Base-by-base conservation (phyloP, 1,140 invertebrate species). In the Druon quercuslanigerum region DNA sequence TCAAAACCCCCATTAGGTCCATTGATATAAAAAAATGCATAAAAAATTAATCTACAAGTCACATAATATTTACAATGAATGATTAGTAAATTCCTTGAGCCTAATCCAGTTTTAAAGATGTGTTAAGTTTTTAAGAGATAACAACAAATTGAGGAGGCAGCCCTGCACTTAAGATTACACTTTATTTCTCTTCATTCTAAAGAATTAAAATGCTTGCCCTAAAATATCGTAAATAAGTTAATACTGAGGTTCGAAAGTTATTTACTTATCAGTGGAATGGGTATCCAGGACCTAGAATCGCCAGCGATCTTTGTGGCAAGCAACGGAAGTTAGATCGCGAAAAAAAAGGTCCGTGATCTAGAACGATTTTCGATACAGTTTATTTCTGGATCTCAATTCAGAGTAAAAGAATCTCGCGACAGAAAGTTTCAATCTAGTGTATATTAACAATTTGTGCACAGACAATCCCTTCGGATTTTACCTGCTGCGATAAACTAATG, bases 211-310 rank as follows among this genome's bases (percentile, higher is more conserved):
- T 66, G 33, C 16, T 66, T 25, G 16, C 8, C 33, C 25, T 66
- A 66, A 66, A 16, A 40, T 66, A 40, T 40, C 7, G 25, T 66
- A 66, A 66, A 66, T 66, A 46, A 66, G 13, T 66, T 66, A 66
- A 66, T 66, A 66, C 25, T 66, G 60, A 46, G 60, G 25, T 66
- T 66, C 60, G 4, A 66, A 66, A 66, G 25, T 66, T 66, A 66
- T 13, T 66, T 40, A n/a, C 3, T 66, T 40, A 66, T n/a, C 46
- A 66, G n/a, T 66, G 60, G 60, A 66, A 66, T 66, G 25, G 25
- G 60, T 66, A 25, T 66, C 25, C 20, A 9, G 14, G 25, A 66
- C n/a, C 25, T 40, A 66, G 25, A 40, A 66, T 40, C 33, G 33
- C 20, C 57, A 66, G 14, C 25, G 6, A 40, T 60, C 20, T 33